Conservation (phyloP, 2,113 vertebrate genomes). For the Passer montanus region DNA sequence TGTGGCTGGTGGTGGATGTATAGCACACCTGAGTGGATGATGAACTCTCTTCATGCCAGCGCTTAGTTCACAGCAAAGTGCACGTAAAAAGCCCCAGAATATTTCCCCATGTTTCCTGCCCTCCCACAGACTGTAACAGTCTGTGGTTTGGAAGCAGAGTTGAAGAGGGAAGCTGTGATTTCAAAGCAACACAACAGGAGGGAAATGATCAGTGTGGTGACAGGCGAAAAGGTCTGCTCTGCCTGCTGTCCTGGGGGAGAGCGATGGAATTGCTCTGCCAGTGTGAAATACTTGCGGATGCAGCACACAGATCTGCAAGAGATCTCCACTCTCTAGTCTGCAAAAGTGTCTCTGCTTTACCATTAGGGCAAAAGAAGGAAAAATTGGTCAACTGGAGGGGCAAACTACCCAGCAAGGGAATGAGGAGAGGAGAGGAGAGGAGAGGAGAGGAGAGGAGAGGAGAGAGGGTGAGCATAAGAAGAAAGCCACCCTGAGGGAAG, state of each 20-base stretch:
- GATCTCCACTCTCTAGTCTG: neutral
- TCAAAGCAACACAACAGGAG: neutral
- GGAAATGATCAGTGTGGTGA: neutral
- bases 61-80: neutral
- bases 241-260: neutral
- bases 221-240: neutral
- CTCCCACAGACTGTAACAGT: neutral
- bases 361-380: neutral
- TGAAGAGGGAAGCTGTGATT: neutral
- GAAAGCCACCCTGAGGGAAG: neutral
- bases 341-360: neutral
- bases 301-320: accelerated
- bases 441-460: neutral
- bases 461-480: neutral
- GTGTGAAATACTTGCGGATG: neutral
- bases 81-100: neutral
- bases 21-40: neutral
- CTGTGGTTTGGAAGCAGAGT: neutral
- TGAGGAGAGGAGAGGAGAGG: too few species aligned
- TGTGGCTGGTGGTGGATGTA: neutral
- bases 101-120: neutral
- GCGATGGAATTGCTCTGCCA: accelerated
- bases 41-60: neutral
- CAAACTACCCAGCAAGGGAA: neutral
- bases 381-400: neutral